Base-by-base conservation (phyloP, 2,888 invertebrate species). In the Macropis europaea region DNA sequence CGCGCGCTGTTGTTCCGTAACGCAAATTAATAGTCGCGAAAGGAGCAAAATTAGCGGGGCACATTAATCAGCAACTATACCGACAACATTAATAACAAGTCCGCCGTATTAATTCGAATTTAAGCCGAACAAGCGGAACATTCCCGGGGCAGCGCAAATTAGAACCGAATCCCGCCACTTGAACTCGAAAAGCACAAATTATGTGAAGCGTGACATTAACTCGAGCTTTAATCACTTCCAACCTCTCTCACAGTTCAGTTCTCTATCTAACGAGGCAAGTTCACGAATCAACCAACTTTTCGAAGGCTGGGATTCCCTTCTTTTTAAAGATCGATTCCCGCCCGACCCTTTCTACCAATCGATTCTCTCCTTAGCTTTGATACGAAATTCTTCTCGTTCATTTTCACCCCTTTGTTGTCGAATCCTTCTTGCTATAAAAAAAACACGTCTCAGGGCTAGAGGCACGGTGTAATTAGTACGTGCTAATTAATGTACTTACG, bases 211-310 rank as follows among this genome's bases (percentile, higher is more conserved):
- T 64, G 40, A 40, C 43, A 47, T 54, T 13, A 43, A 61, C 32
- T 53, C 36, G 36, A 28, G 19, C 38, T 43, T 69, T 69, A 69
- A 76, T 77, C 61, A 64, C 57, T 42, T 43, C 36, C 11, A 45
- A 26, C n/a, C 34, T 26, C 38, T n/a, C 42, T 26, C 38, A 22
- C 45, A 32, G 40, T 42, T 53, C 60, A 48, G 40, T 47, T 64
- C 40, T 22, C 42, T 48, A 38, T 38, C 40, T 43, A 48, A 59
- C 42, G 30, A 56, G 62, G 22, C 32, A 54, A 62, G 26, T 62
- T 52, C 32, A 19, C 15, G 61, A 52, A 71, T 62, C 62, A 45
- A 66, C 24, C 28, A 15, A 69, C 19, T 40, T 56, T 36, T 22
- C 57, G 30, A 17, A n/a, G 13, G 4, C 6, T n/a, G 4, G 6